Percentiles rank a stretch among this genome's conserved stretches.
Evolutionary conservation across 1,140 invertebrate genomes (phyloP).

Genomic region (Drosophila pseudoobscura): DNA sequence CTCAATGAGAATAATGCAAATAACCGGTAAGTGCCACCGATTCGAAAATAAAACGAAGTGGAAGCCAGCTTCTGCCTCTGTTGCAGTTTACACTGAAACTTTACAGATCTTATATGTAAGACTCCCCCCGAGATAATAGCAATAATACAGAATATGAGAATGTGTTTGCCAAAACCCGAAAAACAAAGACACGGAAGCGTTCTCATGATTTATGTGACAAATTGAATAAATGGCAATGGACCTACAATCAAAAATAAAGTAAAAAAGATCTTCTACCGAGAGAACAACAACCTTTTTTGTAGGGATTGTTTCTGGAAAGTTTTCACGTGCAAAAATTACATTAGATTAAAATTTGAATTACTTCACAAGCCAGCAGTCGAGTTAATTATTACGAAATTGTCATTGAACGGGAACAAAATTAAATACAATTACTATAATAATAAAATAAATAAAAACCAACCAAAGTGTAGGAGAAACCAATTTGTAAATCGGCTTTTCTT

Average conservation of each 20-base stretch:
- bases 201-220: slow-evolving; percentile 29
- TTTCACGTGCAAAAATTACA: background rate
- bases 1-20: slow-evolving; percentile 81
- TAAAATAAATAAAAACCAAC: background rate
- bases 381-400: slow-evolving; percentile 5
- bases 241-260: background rate
- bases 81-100: slow-evolving; percentile 18
- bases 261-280: slow-evolving; percentile 1
- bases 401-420: background rate
- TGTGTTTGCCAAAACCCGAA: slow-evolving; percentile 31
- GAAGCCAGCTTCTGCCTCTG: background rate
- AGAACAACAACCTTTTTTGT: background rate
- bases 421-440: background rate
- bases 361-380: background rate
- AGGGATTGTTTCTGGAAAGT: background rate
- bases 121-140: too few species aligned
- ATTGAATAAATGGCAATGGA: background rate
- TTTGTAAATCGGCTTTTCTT: too few species aligned
- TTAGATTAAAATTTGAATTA: slow-evolving; percentile 1
- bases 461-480: background rate
- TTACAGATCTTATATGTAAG: too few species aligned
- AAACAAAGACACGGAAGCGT: slow-evolving; percentile 30
- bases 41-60: too few species aligned
- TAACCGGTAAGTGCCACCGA: slow-evolving; percentile 76
- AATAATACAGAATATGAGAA: slow-evolving; percentile 5